phyloP scores from a whole-genome alignment of 2,797 vertebrate genomes.

The Spheniscus humboldti region DNA sequence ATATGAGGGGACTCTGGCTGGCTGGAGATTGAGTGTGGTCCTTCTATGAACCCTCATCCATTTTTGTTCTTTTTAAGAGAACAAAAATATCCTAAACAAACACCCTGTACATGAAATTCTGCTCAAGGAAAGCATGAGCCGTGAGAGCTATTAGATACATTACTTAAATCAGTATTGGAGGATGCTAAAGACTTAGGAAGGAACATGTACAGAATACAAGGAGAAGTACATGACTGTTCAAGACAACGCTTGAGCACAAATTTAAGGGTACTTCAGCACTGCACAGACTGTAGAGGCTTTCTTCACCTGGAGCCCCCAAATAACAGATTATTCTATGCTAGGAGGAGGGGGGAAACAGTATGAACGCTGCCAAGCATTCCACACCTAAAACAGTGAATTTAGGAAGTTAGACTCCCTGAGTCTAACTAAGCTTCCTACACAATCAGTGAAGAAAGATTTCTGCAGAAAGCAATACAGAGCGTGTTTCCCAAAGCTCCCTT shows the following conservation, averaged over 20 bases:
- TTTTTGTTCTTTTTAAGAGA: background rate
- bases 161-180: background rate
- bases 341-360: background rate
- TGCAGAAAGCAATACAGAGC: background rate
- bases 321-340: background rate
- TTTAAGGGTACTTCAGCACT: background rate
- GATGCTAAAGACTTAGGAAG: background rate
- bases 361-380: background rate
- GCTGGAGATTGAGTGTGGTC: background rate
- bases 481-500: background rate
- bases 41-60: background rate
- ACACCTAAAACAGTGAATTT: background rate
- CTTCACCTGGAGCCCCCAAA: background rate
- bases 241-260: background rate
- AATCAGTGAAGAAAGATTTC: background rate
- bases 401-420: background rate
- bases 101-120: background rate
- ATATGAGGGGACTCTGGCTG: accelerated
- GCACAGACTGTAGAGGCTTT: background rate
- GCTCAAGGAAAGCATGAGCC: background rate
- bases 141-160: background rate
- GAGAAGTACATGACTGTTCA: background rate
- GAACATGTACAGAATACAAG: background rate
- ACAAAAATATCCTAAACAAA: background rate
- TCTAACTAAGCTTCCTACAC: background rate